Evolutionary conservation across 2,888 invertebrate species (phyloP), one percentile per base, ranked within the genome.

Genomic region (Nemoura dubitans): DNA sequence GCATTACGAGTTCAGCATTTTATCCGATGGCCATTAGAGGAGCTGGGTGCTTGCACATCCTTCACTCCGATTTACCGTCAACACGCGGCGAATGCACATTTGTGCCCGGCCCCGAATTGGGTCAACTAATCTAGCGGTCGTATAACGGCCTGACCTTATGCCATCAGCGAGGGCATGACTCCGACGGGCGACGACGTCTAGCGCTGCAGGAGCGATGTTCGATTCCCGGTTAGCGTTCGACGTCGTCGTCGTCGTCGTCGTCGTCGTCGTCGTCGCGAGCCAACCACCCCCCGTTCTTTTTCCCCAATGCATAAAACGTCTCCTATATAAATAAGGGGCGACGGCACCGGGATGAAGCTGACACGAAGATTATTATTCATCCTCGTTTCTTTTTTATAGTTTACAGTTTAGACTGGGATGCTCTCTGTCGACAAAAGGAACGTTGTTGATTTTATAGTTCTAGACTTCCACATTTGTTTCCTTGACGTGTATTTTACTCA

Each of bases 321-420:
- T 59, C 59, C 21, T 59, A 59, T 59, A 59, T 59, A 59, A 59
- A 59, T 59, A 59, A 59, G 59, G 59, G 59, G 59, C 59, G 59
- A 10, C 21, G 59, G 59, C 6, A 59, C 59, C 21, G 14, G 59
- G 59, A 59, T 21, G 59, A 59, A 59, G 59, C 59, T 21, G 59
- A 59, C 59, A 59, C 59, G 59, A 59, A 59, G 59, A 59, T 59
- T 59, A 59, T 59, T 59, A 59, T 59, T 59, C 59, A 59, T 59
- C 59, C 16, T 59, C 36, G 59, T 59, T 59, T 3, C 36, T 59
- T 59, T 10, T 36, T 59, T 59, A 59, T 59, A 59, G 59, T 59
- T 59, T 21, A 59, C 59, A 59, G 59, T 59, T 59, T 10, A 59
- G 21, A 21, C 59, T 21, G 16, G 59, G 16, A 21, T 21, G 59